phyloP scores from a whole-genome alignment of 2,113 vertebrate species.

The Menidia beryllina region DNA sequence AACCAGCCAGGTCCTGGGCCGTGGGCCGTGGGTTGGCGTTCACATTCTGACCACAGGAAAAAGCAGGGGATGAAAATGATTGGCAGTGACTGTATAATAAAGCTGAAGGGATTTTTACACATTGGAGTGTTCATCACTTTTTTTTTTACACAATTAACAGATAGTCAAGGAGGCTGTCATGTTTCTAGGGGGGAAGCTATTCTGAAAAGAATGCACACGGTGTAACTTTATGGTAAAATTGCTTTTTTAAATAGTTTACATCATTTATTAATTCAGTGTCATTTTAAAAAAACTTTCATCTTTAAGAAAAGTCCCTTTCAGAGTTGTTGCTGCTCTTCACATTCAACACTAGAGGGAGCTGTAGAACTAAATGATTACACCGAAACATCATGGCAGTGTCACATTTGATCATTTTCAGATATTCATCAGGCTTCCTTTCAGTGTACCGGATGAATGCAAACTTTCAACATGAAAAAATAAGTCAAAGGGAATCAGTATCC shows the following conservation, averaged over 20 bases:
- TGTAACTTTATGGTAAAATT: no score
- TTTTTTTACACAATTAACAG: background rate
- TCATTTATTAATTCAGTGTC: no score
- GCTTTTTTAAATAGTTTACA: no score
- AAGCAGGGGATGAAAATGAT: background rate
- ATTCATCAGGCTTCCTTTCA: no score
- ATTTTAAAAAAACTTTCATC: no score
- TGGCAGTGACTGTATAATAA: background rate
- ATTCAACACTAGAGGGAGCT: constrained; percentile 66
- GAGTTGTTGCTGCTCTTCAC: background rate
- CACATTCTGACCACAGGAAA: constrained; percentile 85
- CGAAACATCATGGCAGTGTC: no score
- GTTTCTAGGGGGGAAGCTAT: no score
- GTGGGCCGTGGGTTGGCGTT: constrained; percentile 93
- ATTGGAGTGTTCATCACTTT: background rate
- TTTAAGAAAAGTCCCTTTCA: background rate
- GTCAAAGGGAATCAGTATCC: no score
- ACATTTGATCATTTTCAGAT: no score
- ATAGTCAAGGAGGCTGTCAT: background rate
- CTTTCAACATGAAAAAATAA: no score
- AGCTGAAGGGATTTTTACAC: background rate
- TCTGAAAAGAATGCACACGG: no score
- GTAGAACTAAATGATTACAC: background rate
- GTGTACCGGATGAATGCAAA: no score
- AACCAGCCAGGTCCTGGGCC: constrained; percentile 97